A percentile compares a stretch with the other conserved stretches of the same genome.
phyloP scores from a whole-genome alignment of 2,888 invertebrate species.

The Quadroppia sp. region DNA sequence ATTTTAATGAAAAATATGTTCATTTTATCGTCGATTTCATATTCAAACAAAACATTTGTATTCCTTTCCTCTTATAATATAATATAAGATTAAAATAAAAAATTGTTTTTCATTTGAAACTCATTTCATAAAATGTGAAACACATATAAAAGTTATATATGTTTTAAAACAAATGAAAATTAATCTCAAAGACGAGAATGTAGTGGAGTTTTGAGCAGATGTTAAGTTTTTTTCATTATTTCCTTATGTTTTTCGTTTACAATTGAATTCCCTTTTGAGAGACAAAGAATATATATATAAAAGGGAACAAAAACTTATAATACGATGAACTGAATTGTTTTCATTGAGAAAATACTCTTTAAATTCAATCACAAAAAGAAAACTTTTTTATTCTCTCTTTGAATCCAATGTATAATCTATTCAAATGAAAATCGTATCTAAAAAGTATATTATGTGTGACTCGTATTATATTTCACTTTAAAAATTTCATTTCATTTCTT shows the following conservation, averaged over 20 bases:
- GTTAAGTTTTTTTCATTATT: conserved; percentile 6
- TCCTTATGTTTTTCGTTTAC: neutral
- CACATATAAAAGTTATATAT: neutral
- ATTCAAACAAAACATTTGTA: too few species aligned
- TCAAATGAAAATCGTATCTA: conserved; percentile 23
- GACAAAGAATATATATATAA: neutral
- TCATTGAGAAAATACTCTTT: neutral
- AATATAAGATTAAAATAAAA: too few species aligned
- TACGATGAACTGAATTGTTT: neutral
- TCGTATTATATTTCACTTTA: conserved; percentile 16
- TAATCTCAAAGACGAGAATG: neutral
- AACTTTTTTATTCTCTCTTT: neutral
- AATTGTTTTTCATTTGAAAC: too few species aligned
- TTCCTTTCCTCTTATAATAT: too few species aligned
- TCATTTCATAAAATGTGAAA: too few species aligned
- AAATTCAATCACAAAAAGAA: conserved; percentile 7
- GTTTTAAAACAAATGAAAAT: conserved; percentile 25
- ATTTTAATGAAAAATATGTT: too few species aligned
- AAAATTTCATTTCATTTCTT: conserved; percentile 6
- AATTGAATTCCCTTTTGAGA: conserved; percentile 22
- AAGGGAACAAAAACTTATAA: conserved; percentile 1
- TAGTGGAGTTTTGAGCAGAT: neutral
- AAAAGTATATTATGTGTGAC: conserved; percentile 12
- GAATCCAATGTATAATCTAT: conserved; percentile 1
- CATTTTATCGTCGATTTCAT: too few species aligned